Conservation (phyloP, 2,113 vertebrate species). For the Arothron firmamentum region DNA sequence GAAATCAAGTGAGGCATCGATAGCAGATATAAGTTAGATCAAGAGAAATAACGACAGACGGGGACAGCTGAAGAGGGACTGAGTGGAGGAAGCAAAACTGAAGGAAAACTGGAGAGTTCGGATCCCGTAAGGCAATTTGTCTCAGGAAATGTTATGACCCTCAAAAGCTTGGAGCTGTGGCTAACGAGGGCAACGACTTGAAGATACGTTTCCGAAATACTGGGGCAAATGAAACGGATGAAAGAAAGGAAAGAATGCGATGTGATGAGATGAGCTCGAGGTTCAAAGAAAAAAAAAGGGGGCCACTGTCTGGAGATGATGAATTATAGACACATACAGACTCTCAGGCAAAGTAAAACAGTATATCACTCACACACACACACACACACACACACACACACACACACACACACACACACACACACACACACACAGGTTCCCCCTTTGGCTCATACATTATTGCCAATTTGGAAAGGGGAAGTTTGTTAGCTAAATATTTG, state of each 20-base stretch:
- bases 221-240: conserved; percentile 11
- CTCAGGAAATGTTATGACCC: conserved; percentile 32
- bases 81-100: conserved; percentile 28
- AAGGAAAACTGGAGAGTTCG: conserved; percentile 8
- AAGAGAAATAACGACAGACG: conserved; percentile 37
- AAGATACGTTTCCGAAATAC: conserved; percentile 57
- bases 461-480: conserved; percentile 42
- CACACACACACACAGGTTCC: conserved; percentile 33
- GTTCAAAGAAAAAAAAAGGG: conserved; percentile 30
- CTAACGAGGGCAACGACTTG: conserved; percentile 62
- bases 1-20: conserved; percentile 15
- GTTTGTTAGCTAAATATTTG: conserved; percentile 72
- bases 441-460: conserved; percentile 47
- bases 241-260: conserved; percentile 31
- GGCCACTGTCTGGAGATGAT: conserved; percentile 13
- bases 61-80: conserved; percentile 27
- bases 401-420: neutral
- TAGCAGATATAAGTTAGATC: conserved; percentile 28
- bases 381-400: no score
- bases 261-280: conserved; percentile 32
- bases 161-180: conserved; percentile 33
- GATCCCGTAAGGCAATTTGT: conserved; percentile 32
- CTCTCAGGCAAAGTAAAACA: no score
- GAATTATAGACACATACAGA: conserved; percentile 7
- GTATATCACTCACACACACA: neutral